phyloP scores from a whole-genome alignment of 1,140 invertebrate species.

The Parapsyche elsis region DNA sequence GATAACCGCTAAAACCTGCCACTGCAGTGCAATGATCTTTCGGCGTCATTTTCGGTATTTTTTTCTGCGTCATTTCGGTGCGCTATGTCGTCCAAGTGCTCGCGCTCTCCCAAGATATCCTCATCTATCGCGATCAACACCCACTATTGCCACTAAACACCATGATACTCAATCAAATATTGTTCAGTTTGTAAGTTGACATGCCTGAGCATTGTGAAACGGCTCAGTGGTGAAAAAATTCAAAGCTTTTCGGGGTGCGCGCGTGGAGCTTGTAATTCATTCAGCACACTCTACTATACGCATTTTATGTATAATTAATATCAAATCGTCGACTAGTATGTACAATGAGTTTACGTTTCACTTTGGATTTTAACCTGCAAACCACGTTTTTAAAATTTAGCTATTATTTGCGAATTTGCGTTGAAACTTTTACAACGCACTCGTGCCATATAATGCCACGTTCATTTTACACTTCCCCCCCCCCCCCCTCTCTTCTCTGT shows the following conservation, averaged over 20 bases:
- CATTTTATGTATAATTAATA: no score
- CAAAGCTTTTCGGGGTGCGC: background rate
- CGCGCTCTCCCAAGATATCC: background rate
- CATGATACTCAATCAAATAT: conserved; percentile 38
- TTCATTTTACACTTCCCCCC: background rate
- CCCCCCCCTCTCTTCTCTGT: no score
- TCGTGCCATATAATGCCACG: background rate
- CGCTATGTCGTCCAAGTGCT: conserved; percentile 6
- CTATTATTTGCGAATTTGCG: conserved; percentile 18
- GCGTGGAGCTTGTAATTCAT: no score
- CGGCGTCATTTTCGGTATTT: conserved; percentile 3
- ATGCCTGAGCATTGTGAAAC: no score
- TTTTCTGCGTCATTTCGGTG: background rate
- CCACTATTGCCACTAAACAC: background rate
- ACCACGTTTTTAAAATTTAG: background rate
- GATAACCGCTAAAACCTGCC: conserved; percentile 27
- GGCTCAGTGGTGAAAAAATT: background rate
- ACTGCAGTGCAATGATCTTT: conserved; percentile 34
- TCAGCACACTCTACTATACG: no score
- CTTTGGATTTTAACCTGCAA: background rate
- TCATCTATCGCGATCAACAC: background rate
- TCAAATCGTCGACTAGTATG: background rate
- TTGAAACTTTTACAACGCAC: conserved; percentile 2
- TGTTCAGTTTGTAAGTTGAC: conserved; percentile 45
- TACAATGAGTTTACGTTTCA: background rate